Conservation (phyloP, 2,113 vertebrate species). For the Tringa solitaria region DNA sequence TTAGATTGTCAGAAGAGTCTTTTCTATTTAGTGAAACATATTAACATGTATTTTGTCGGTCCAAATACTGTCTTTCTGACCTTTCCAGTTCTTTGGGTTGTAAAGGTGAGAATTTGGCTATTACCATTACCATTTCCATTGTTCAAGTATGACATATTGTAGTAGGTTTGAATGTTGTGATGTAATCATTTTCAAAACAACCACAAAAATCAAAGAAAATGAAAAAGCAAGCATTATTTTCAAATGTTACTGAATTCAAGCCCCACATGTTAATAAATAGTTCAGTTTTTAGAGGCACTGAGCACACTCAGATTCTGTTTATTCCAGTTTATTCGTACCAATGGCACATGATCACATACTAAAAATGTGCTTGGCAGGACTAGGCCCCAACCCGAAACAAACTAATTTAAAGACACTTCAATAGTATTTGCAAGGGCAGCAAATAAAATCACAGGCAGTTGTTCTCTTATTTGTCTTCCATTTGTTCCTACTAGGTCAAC, state of each 20-base stretch:
- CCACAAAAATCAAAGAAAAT: not conserved
- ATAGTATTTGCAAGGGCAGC: not conserved
- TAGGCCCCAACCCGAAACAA: not conserved
- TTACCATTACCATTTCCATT: not conserved
- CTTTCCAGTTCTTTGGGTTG: not conserved
- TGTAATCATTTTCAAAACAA: not conserved
- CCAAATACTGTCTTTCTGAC: slow-evolving; percentile 7
- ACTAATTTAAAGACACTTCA: slow-evolving; percentile 25
- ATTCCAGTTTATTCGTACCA: not conserved
- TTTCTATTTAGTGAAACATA: not conserved
- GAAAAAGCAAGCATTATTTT: not conserved
- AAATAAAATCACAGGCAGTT: slow-evolving; percentile 6
- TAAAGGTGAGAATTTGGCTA: not conserved
- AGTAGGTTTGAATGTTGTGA: not conserved
- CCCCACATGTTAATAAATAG: not conserved
- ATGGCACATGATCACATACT: not conserved
- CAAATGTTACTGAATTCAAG: not conserved
- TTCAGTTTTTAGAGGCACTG: not conserved
- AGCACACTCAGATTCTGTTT: not conserved
- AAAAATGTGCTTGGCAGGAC: slow-evolving; percentile 42
- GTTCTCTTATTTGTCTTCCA: not conserved
- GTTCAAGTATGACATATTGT: not conserved
- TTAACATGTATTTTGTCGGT: not conserved
- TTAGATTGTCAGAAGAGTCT: not conserved
- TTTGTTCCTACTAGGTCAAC: slow-evolving; percentile 21